phyloP scores from a whole-genome alignment of 2,113 vertebrate genomes.

The Panurus biarmicus region DNA sequence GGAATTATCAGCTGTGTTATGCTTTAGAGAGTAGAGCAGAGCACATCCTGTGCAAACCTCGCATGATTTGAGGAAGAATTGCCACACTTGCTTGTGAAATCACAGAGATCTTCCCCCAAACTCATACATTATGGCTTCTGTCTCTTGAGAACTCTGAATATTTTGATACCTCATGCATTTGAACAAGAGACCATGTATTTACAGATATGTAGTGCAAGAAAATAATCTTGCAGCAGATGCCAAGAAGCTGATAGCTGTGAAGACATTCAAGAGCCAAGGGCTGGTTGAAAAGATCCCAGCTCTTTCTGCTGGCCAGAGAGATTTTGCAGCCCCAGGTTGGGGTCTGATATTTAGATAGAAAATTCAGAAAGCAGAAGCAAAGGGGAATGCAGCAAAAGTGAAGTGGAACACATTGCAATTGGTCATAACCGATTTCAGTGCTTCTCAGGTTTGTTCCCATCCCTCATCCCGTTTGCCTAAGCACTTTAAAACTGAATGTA shows the following conservation, averaged over 20 bases:
- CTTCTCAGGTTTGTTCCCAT: not conserved
- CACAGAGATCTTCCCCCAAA: not conserved
- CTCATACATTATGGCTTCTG: too few species aligned
- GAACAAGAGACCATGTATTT: fast-evolving
- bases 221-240: not conserved
- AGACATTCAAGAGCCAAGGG: not conserved
- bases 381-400: not conserved
- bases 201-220: not conserved
- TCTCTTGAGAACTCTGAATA: not conserved
- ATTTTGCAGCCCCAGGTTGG: not conserved
- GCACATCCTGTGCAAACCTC: not conserved
- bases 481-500: not conserved
- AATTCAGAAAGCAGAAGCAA: not conserved
- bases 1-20: not conserved
- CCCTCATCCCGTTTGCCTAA: not conserved
- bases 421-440: not conserved
- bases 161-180: not conserved
- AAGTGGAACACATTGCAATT: not conserved
- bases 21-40: not conserved
- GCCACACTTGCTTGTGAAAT: not conserved
- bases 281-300: not conserved
- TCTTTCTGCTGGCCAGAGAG: not conserved
- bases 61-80: not conserved
- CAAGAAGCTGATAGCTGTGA: not conserved
- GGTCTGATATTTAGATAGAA: not conserved